Base-by-base conservation (phyloP, 2,113 vertebrate genomes). In the Ginglymostoma cirratum region DNA sequence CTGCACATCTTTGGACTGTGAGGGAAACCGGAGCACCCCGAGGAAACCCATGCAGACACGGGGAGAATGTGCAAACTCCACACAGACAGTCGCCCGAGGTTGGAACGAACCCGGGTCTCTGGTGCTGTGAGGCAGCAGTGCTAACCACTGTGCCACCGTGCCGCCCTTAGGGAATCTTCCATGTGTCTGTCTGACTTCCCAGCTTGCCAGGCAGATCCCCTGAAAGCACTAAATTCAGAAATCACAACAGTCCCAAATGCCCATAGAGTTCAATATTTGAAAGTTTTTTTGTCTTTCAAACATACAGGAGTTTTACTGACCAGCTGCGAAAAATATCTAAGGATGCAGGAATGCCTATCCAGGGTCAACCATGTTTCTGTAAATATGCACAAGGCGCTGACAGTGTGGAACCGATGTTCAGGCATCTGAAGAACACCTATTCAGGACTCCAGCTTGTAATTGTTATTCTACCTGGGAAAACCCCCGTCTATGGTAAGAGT, bases 261-360 rank as follows among this genome's bases (percentile, higher is more conserved):
- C 55, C 89, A 66, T 66, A 14, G n/a, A 90, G 87, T 30, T 90
- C 61, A 17, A 15, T n/a, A 34, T 90, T 65, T 89, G 93, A 94
- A 86, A 92, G 96, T 96, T 96, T 30, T 96, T 96, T 30, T 0
- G 42, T 72, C 55, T 52, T 95, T 90, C 0, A 97, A 96, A 96
- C 80, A 90, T 96, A 55, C 97, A 99, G 99, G 98, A 99, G 99
- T 98, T 99, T 99, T 96, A 99, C 99, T 0, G 99, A 99, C 97
- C 99, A 99, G 97, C 98, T 99, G 95, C 98, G 99, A 95, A 99
- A 99, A 97, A 99, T 99, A 97, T 99, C 99, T 17, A 99, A 99
- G 97, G 99, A 99, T 0, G 99, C 99, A 0, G 99, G 99, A 96
- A 99, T 99, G 99, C 99, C 99, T 0, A 99, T 99, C 96, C 98